Percentiles rank a stretch among this genome's conserved stretches.
phyloP scores from a whole-genome alignment of 1,140 invertebrate genomes.

The Caenorhabditis tropicalis region DNA sequence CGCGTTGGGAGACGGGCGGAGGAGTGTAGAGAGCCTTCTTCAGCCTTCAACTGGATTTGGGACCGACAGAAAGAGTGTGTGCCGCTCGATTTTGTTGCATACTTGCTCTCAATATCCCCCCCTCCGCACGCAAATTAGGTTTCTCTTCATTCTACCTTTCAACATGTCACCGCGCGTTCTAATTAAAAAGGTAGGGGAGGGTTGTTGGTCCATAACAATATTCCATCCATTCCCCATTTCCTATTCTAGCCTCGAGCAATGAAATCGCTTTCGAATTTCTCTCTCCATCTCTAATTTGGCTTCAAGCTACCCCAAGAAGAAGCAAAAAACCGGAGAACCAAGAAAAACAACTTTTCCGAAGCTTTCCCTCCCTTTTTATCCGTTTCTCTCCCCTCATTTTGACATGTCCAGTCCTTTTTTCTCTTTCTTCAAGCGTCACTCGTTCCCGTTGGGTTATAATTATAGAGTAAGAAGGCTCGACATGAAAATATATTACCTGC shows the following conservation, averaged over 20 bases:
- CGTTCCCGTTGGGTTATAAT: conserved; percentile 34
- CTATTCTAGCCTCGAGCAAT: background rate
- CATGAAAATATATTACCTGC: conserved; percentile 42
- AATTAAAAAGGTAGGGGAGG: no score
- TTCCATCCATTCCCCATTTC: no score
- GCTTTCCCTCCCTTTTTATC: background rate
- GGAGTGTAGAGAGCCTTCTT: background rate
- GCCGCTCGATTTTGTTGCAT: background rate
- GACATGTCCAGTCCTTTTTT: background rate
- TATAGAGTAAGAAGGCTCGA: background rate
- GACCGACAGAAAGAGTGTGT: background rate
- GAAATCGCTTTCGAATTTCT: background rate
- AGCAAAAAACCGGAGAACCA: conserved; percentile 5
- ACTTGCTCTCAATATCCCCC: no score
- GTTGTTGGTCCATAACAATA: no score
- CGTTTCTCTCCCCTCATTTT: background rate
- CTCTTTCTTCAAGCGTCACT: conserved; percentile 10
- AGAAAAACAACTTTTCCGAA: conserved; percentile 6
- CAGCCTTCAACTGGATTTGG: background rate
- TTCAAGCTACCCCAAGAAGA: background rate
- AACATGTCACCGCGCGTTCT: background rate
- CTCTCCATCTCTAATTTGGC: conserved; percentile 23
- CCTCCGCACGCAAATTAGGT: background rate
- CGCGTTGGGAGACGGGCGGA: background rate
- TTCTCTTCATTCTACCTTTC: background rate